Evolutionary conservation across 2,113 vertebrate genomes (phyloP), one percentile per base, ranked within the genome.

Genomic region (Xiphophorus maculatus): DNA sequence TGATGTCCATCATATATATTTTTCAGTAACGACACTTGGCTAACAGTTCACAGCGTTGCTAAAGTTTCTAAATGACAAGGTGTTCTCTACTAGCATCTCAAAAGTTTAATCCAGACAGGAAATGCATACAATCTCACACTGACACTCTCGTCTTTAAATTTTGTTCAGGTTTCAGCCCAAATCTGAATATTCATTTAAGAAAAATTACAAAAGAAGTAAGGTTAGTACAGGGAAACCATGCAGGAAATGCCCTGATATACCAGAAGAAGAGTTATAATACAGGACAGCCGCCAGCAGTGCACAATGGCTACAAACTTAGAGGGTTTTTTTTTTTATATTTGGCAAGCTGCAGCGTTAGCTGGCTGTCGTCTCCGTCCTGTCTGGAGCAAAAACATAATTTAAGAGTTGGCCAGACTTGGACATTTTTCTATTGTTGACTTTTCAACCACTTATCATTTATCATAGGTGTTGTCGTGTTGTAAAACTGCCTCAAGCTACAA

Each of bases 391-490:
- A 74, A 32, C 40, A 54, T 30, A n/a, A 27, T 54, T 66, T 22
- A 12, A 35, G 63, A 73, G 32, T 13, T 60, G 48, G 48, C 28
- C 9, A 8, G 7, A 22, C 13, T n/a, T 4, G 30, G 63, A 17
- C 27, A 32, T 64, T 60, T 71, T 19, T 27, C 4, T 58, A 40
- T 64, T 60, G 10, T 40, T 25, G 35, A 25, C 35, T 48, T 15
- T 51, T 81, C 68, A 35, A 17, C 51, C 65, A 37, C 77, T 69
- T 4, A 69, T 69, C 5, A 66, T 69, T 62, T 35, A 69, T 28
- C 51, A 2, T 11, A 9, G 44, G 9, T 68, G 63, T 33, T 5
- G 28, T 64, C n/a, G 6, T 61, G 54, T 63, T 62, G 32, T 68
- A 32, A 66, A 32, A n/a, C 27, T 32, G 62, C 17, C 29, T 63